Evolutionary conservation across 2,113 vertebrate species (phyloP).

Genomic region (Micronycteris hirsuta): DNA sequence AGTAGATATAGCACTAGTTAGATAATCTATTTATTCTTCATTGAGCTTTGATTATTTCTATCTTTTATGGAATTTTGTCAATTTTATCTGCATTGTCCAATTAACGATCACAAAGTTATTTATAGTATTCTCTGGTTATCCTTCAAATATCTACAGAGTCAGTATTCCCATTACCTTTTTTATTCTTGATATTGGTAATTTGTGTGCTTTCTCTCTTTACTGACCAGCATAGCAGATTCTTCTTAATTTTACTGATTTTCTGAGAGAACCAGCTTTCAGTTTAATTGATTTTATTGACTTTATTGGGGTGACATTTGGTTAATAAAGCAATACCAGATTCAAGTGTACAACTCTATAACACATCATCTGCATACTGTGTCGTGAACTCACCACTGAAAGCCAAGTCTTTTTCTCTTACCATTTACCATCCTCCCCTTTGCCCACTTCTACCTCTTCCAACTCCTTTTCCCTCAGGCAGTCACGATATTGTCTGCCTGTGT

Average conservation of each 20-base stretch:
- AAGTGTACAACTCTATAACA: too few species aligned
- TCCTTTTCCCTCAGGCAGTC: too few species aligned
- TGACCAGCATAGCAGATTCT: neutral
- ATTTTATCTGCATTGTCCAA: too few species aligned
- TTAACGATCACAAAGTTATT: neutral
- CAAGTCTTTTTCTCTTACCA: too few species aligned
- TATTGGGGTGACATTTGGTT: too few species aligned
- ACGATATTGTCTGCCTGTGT: too few species aligned
- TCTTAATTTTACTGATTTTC: neutral
- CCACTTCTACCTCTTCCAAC: too few species aligned
- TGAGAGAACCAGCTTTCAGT: neutral
- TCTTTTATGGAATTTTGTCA: neutral
- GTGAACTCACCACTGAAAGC: too few species aligned
- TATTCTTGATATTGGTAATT: neutral
- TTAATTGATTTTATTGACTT: neutral
- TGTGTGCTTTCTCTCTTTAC: neutral
- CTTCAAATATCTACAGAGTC: neutral
- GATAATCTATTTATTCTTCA: neutral
- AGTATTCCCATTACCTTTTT: neutral
- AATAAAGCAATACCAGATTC: too few species aligned
- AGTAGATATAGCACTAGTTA: neutral
- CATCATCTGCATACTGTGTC: too few species aligned
- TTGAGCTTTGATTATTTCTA: neutral
- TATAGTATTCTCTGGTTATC: neutral
- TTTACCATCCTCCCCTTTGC: too few species aligned